A percentile compares a stretch with the other conserved stretches of the same genome.
phyloP scores from a whole-genome alignment of 2,113 vertebrate genomes.

The Piprites chloris region DNA sequence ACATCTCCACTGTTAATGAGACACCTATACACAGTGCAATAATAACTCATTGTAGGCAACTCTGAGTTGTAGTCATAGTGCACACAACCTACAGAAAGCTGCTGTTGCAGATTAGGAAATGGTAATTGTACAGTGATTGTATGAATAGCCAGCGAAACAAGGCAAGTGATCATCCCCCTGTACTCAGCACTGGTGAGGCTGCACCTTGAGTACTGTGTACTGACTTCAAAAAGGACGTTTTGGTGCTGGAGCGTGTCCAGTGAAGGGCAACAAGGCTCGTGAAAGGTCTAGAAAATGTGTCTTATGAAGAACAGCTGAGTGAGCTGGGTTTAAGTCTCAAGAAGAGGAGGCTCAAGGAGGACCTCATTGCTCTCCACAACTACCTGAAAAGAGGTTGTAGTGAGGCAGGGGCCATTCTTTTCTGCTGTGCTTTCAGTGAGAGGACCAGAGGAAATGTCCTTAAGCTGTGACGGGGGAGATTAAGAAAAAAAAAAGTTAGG shows the following conservation, averaged over 20 bases:
- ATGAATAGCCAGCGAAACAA: no score
- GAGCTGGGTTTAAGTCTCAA: background rate
- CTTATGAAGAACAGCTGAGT: background rate
- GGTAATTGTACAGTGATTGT: background rate
- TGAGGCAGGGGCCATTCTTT: accelerated
- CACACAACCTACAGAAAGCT: background rate
- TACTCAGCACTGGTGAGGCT: background rate
- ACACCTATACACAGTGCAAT: background rate
- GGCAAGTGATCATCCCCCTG: background rate
- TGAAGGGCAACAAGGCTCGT: background rate
- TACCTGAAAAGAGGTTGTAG: background rate
- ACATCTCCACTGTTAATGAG: background rate
- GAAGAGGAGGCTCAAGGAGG: background rate
- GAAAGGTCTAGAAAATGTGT: background rate
- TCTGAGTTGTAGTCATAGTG: background rate
- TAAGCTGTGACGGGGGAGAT: background rate
- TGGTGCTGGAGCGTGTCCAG: background rate
- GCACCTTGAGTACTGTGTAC: accelerated
- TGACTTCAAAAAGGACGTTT: background rate
- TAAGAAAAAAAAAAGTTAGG: background rate
- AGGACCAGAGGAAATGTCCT: background rate
- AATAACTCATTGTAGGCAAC: background rate
- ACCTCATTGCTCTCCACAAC: background rate
- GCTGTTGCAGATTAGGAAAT: background rate
- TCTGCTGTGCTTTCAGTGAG: background rate